Conservation (phyloP, 2,113 vertebrate genomes). For the Morone saxatilis region DNA sequence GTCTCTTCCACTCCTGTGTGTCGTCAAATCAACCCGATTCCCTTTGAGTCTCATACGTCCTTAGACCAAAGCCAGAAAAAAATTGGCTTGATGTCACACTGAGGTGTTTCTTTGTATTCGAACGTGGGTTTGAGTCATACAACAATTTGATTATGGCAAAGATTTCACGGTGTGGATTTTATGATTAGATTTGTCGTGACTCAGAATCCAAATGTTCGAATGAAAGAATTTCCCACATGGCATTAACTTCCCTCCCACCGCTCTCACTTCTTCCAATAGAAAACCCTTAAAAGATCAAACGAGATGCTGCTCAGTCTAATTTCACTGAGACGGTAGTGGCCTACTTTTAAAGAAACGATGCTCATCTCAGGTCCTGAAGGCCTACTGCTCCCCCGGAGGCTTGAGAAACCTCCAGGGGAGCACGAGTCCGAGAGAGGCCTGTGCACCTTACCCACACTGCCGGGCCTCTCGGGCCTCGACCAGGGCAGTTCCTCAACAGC, state of each 20-base stretch:
- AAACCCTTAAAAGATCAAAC: not conserved
- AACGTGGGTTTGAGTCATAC: slow-evolving; percentile 4
- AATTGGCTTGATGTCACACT: slow-evolving; percentile 44
- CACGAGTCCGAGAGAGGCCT: slow-evolving; percentile 6
- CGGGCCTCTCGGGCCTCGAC: slow-evolving; percentile 34
- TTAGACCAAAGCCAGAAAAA: slow-evolving; percentile 27
- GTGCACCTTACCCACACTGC: slow-evolving; percentile 29
- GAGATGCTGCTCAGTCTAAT: slow-evolving; percentile 5
- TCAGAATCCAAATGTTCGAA: slow-evolving; percentile 30
- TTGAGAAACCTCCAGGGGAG: slow-evolving; percentile 37
- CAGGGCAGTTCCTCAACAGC: slow-evolving; percentile 83
- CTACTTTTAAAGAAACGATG: slow-evolving; percentile 5
- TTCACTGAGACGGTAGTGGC: not conserved
- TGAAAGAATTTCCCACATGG: slow-evolving; percentile 22
- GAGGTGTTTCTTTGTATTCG: slow-evolving; percentile 46
- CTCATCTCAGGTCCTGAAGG: not conserved
- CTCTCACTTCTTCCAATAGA: not conserved
- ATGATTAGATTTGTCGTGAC: slow-evolving; percentile 7
- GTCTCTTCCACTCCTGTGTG: slow-evolving; percentile 67
- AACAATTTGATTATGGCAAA: not conserved
- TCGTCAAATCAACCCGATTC: slow-evolving; percentile 40
- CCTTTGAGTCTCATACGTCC: slow-evolving; percentile 9
- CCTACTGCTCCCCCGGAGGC: slow-evolving; percentile 37
- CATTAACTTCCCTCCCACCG: slow-evolving; percentile 18
- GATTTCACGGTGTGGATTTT: slow-evolving; percentile 6